phyloP scores from a whole-genome alignment of 2,888 invertebrate species.

The Saturnia japonica region DNA sequence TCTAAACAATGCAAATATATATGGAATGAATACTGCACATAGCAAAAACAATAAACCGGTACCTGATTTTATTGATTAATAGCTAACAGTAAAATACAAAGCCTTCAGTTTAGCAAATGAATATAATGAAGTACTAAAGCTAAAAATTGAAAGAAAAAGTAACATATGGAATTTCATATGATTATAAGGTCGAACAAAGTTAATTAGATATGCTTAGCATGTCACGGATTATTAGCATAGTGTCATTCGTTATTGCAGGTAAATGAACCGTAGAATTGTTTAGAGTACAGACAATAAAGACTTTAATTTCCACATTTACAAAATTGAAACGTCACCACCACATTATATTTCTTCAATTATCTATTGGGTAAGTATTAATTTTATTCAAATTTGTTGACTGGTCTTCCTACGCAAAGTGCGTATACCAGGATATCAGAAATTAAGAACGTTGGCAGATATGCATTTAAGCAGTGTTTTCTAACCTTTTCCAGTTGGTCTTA shows the following conservation, averaged over 20 bases:
- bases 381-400: not conserved
- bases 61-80: not conserved
- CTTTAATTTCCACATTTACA: too few species aligned
- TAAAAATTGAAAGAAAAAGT: not conserved
- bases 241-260: conserved; percentile 39
- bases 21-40: not conserved
- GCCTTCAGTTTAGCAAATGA: not conserved
- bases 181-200: conserved; percentile 41
- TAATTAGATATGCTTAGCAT: conserved; percentile 45
- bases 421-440: conserved; percentile 60
- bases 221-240: conserved; percentile 46
- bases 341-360: not conserved
- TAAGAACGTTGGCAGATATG: conserved; percentile 61
- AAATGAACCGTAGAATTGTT: conserved; percentile 44
- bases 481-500: not conserved
- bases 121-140: not conserved
- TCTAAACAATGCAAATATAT: not conserved
- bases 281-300: conserved; percentile 10
- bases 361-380: not conserved
- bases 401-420: not conserved
- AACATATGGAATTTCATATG: conserved; percentile 25
- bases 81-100: not conserved
- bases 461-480: conserved; percentile 24
- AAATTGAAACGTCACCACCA: not conserved
- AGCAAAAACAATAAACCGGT: not conserved